Conservation (phyloP, 1,140 invertebrate species). For the Ips typographus region DNA sequence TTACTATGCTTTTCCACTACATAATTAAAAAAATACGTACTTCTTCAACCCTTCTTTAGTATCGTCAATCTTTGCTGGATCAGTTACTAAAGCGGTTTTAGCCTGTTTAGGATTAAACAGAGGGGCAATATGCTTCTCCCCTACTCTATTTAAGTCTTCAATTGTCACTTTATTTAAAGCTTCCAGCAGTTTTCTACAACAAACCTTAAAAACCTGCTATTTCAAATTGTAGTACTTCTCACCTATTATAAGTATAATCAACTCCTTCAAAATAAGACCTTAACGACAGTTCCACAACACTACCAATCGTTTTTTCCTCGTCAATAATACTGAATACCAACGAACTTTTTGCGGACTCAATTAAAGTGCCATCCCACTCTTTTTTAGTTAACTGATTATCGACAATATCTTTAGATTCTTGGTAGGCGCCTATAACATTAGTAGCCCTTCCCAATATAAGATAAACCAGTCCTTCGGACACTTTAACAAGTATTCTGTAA, state of each 20-base stretch:
- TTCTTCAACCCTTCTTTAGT: slow-evolving; percentile 64
- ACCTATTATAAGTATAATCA: slow-evolving; percentile 68
- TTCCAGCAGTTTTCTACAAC: slow-evolving; percentile 39
- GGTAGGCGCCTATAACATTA: slow-evolving; percentile 75
- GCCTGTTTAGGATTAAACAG: slow-evolving; percentile 63
- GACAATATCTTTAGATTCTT: slow-evolving; percentile 69
- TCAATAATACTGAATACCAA: slow-evolving; percentile 83
- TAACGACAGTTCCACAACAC: slow-evolving; percentile 70
- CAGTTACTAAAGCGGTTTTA: slow-evolving; percentile 71
- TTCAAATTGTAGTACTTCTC: too few species aligned
- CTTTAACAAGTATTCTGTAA: slow-evolving; percentile 63
- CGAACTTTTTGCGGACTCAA: slow-evolving; percentile 82
- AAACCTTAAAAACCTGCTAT: not conserved
- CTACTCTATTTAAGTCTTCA: slow-evolving; percentile 66
- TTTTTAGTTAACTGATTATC: slow-evolving; percentile 61
- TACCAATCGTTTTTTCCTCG: slow-evolving; percentile 73
- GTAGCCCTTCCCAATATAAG: slow-evolving; percentile 74
- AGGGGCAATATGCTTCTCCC: slow-evolving; percentile 66
- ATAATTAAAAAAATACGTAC: slow-evolving; percentile 56
- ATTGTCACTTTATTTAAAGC: slow-evolving; percentile 66
- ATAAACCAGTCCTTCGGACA: slow-evolving; percentile 70
- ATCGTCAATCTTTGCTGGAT: slow-evolving; percentile 72
- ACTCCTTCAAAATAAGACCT: slow-evolving; percentile 70
- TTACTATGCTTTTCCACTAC: too few species aligned
- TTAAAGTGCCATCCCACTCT: slow-evolving; percentile 70